Conservation (phyloP, 2,113 vertebrate genomes). For the Hippoglossus stenolepis region DNA sequence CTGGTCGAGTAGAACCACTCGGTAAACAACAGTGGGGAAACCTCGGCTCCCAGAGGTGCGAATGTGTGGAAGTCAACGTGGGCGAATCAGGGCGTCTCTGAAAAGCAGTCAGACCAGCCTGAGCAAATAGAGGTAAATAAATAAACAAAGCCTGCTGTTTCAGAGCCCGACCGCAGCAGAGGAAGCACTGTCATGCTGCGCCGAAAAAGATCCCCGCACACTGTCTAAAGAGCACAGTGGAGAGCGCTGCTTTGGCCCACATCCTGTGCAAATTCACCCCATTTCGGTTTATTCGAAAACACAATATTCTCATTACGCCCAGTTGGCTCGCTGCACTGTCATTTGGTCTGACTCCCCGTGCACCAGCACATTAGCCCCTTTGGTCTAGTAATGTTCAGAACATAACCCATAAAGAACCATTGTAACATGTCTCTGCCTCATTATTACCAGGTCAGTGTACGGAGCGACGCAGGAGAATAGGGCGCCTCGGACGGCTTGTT, state of each 20-base stretch:
- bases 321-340: slow-evolving; percentile 57
- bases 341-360: slow-evolving; percentile 61
- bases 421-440: slow-evolving; percentile 67
- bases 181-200: slow-evolving; percentile 51
- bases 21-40: slow-evolving; percentile 50
- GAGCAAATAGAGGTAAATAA: slow-evolving; percentile 60
- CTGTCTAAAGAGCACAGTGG: slow-evolving; percentile 53
- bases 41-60: slow-evolving; percentile 55
- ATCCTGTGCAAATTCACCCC: slow-evolving; percentile 65
- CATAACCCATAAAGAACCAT: slow-evolving; percentile 70
- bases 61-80: slow-evolving; percentile 54
- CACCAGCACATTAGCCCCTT: slow-evolving; percentile 66
- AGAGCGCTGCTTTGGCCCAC: slow-evolving; percentile 53
- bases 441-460: slow-evolving; percentile 70
- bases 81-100: slow-evolving; percentile 45
- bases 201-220: slow-evolving; percentile 58
- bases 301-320: slow-evolving; percentile 68
- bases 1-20: slow-evolving; percentile 58
- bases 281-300: slow-evolving; percentile 67
- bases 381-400: slow-evolving; percentile 66
- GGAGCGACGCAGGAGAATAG: slow-evolving; percentile 58
- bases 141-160: slow-evolving; percentile 46
- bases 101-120: slow-evolving; percentile 53
- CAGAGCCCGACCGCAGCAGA: slow-evolving; percentile 13
- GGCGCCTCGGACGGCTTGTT: slow-evolving; percentile 62